Conservation (phyloP, 2,797 vertebrate species). For the Phalanger gymnotis region DNA sequence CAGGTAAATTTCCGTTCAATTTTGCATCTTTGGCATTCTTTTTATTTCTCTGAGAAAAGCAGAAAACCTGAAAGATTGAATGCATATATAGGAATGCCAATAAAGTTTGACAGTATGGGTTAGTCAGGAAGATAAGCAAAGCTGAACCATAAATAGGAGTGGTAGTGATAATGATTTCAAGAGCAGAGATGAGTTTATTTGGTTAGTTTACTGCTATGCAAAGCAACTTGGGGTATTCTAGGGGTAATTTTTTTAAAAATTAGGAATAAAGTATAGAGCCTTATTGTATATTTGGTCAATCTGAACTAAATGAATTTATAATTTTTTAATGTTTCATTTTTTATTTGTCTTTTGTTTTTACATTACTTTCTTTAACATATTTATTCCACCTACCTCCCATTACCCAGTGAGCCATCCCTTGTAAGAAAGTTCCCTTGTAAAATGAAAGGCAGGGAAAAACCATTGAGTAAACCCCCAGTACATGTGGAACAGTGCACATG, state of each 20-base stretch:
- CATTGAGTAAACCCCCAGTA: neutral
- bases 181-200: slow-evolving; percentile 30
- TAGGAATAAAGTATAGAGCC: slow-evolving; percentile 33
- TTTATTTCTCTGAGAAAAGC: neutral
- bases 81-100: neutral
- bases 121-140: slow-evolving; percentile 39
- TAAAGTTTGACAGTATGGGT: slow-evolving; percentile 16
- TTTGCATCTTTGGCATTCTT: slow-evolving; percentile 18
- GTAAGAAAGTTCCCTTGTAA: neutral
- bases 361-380: neutral
- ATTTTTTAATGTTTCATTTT: neutral
- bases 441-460: neutral
- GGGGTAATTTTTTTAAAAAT: slow-evolving; percentile 47
- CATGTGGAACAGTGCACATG: neutral
- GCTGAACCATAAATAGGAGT: neutral
- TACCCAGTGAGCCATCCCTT: neutral
- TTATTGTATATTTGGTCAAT: slow-evolving; percentile 36
- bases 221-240: slow-evolving; percentile 41
- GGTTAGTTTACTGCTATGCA: slow-evolving; percentile 20
- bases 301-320: slow-evolving; percentile 35
- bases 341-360: neutral
- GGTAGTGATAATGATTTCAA: slow-evolving; percentile 28
- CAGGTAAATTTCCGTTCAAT: slow-evolving; percentile 85
- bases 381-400: neutral
- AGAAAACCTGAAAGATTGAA: slow-evolving; percentile 33